Percentiles rank a stretch among this genome's conserved stretches.
Conservation (phyloP, 2,113 vertebrate genomes). For the Rallus limicola region DNA sequence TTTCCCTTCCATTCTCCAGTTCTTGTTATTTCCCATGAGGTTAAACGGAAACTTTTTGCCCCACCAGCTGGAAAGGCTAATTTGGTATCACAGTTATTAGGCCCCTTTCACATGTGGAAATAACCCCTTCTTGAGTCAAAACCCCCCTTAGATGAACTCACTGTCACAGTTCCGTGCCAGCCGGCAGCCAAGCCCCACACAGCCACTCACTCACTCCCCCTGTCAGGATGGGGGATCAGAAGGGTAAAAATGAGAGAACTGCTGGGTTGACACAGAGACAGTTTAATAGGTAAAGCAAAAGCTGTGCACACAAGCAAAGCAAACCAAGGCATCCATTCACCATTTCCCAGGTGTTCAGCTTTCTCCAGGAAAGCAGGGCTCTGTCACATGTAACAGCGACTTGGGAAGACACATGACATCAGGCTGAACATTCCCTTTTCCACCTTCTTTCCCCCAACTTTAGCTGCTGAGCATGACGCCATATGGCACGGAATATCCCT, state of each 20-base stretch:
- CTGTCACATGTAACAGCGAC: rapidly evolving
- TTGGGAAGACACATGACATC: background rate
- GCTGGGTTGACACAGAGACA: background rate
- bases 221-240: rapidly evolving
- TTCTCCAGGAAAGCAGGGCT: background rate
- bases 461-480: background rate
- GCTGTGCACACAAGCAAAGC: rapidly evolving
- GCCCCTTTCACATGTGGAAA: background rate
- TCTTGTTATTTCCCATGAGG: background rate
- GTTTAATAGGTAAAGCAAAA: background rate
- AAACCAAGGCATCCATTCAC: background rate
- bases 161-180: background rate
- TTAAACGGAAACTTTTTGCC: background rate
- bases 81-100: background rate
- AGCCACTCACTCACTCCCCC: rapidly evolving
- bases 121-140: background rate
- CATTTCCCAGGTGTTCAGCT: background rate
- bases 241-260: background rate
- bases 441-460: background rate
- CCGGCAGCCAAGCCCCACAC: background rate
- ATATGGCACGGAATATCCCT: background rate
- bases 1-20: background rate
- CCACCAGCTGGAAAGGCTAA: background rate
- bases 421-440: rapidly evolving
- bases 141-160: background rate